These are phyloP conservation scores for Podargus strigoides DNA, from an alignment of 2,797 vertebrate species.

Conservation along the genomic window DNA sequence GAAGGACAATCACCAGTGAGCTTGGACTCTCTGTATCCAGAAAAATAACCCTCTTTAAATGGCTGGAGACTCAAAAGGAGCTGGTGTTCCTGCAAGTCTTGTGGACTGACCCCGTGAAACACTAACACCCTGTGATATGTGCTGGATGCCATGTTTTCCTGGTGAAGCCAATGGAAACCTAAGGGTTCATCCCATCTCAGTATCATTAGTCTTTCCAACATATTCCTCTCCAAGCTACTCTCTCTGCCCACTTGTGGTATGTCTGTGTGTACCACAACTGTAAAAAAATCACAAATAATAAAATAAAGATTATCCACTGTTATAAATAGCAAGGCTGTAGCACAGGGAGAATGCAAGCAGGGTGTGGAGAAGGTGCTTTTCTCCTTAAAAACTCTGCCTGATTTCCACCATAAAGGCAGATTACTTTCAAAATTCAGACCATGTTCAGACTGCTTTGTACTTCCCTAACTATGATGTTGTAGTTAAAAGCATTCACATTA, in stretches of 20 bases:
- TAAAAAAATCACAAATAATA: neutral
- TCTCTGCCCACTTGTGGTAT: neutral
- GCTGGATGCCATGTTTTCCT: neutral
- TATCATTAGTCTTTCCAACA: neutral
- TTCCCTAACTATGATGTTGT: neutral
- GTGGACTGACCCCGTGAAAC: neutral
- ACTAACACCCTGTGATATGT: neutral
- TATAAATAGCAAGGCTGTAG: neutral
- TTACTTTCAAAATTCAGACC: constrained; percentile 30
- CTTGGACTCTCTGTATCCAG: neutral
- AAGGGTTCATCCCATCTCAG: neutral
- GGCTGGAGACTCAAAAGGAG: neutral
- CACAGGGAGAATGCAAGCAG: neutral
- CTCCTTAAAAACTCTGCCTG: neutral
- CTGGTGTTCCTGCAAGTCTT: neutral
- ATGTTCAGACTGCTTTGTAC: neutral
- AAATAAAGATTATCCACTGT: neutral
- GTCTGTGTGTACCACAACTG: neutral
- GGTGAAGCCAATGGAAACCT: neutral
- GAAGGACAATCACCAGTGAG: neutral
- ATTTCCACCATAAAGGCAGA: neutral
- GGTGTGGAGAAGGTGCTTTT: neutral
- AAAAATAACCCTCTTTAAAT: neutral
- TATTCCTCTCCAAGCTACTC: neutral
- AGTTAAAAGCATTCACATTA: constrained; percentile 25